Percentiles rank a stretch among this genome's conserved stretches.
phyloP scores from a whole-genome alignment of 2,113 vertebrate genomes.

The Serilophus lunatus region DNA sequence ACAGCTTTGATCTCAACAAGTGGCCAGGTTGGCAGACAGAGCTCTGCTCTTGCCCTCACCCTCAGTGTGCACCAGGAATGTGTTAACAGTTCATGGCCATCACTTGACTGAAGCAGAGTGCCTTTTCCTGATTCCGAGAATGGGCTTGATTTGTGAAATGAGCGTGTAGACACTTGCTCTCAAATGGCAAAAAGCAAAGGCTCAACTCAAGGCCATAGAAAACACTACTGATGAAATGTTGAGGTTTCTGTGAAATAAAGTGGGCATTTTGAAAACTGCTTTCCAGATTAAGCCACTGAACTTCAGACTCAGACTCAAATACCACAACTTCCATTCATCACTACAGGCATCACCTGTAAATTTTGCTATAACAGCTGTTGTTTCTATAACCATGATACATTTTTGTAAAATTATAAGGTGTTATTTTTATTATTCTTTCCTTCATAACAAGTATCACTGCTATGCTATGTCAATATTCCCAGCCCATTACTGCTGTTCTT shows the following conservation, averaged over 20 bases:
- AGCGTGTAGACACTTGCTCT: neutral
- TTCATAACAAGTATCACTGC: neutral
- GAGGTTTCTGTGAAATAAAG: neutral
- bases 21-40: neutral
- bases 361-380: neutral
- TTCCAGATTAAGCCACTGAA: neutral
- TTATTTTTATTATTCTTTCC: neutral
- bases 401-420: neutral
- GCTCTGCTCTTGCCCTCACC: neutral
- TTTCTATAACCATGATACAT: neutral
- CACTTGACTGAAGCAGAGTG: neutral
- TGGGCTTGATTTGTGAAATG: neutral
- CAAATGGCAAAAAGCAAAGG: neutral
- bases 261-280: neutral
- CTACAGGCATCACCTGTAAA: neutral
- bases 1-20: neutral
- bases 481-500: neutral
- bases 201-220: neutral
- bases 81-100: neutral
- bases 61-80: neutral
- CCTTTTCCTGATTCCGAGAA: neutral
- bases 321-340: neutral
- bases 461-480: neutral
- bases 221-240: neutral
- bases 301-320: neutral